Evolutionary conservation across 2,797 vertebrate genomes (phyloP).

Genomic region (Erethizon dorsatum): DNA sequence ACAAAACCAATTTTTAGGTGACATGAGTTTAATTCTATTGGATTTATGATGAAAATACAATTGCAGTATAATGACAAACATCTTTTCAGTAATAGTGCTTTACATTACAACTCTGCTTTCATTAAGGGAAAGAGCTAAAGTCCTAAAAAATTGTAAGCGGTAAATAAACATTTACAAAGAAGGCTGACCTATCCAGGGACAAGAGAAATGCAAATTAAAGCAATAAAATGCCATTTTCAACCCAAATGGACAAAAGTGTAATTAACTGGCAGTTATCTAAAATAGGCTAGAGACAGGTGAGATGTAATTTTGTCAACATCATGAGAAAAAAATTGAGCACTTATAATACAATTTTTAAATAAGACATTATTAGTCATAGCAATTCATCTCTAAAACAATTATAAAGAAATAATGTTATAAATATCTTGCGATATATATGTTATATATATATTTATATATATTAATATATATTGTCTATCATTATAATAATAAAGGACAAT

Average conservation of each 20-base stretch:
- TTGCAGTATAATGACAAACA: constrained; percentile 60
- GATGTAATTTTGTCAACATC: neutral
- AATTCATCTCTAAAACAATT: neutral
- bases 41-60: constrained; percentile 70
- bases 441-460: no score
- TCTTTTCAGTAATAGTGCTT: constrained; percentile 47
- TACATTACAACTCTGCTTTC: constrained; percentile 40
- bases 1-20: constrained; percentile 5
- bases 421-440: neutral
- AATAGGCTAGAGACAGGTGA: neutral
- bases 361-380: neutral
- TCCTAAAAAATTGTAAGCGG: neutral
- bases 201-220: constrained; percentile 36
- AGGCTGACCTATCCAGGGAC: neutral
- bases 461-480: neutral
- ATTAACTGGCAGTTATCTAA: neutral
- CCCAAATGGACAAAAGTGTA: neutral
- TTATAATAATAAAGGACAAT: neutral
- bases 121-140: constrained; percentile 57
- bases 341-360: neutral
- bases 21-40: constrained; percentile 13
- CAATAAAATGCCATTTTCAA: neutral
- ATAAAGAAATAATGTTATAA: neutral
- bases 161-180: constrained; percentile 10
- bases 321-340: neutral